These are phyloP conservation scores for Spilosoma lubricipeda DNA, from an alignment of 2,888 invertebrate genomes.

Conservation along the genomic window DNA sequence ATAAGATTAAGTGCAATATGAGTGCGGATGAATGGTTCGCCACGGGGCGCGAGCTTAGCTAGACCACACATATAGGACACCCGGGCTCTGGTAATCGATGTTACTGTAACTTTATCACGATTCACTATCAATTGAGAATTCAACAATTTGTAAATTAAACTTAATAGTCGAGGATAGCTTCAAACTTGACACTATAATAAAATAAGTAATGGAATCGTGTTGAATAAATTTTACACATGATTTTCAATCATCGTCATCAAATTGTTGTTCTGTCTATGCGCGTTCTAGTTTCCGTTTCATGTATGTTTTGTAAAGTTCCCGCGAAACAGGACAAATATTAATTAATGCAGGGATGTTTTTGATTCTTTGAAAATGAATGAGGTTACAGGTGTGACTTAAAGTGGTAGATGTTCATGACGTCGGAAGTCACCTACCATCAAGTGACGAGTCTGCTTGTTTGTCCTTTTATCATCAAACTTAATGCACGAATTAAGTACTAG, in stretches of 20 bases:
- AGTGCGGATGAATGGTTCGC: slow-evolving; percentile 51
- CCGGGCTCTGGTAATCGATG: slow-evolving; percentile 48
- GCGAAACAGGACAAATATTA: too few species aligned
- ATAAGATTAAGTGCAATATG: slow-evolving; percentile 41
- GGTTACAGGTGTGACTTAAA: too few species aligned
- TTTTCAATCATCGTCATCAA: background rate
- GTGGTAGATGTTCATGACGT: too few species aligned
- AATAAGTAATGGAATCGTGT: background rate
- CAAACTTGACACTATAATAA: background rate
- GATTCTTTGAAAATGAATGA: too few species aligned
- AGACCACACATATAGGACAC: slow-evolving; percentile 54
- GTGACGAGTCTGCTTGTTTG: too few species aligned
- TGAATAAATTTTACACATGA: background rate
- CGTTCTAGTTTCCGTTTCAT: too few species aligned
- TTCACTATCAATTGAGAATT: slow-evolving; percentile 22
- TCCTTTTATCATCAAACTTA: too few species aligned
- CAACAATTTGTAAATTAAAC: background rate
- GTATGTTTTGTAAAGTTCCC: too few species aligned
- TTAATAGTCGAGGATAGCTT: background rate
- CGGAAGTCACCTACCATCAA: too few species aligned
- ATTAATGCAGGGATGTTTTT: too few species aligned
- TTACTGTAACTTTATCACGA: slow-evolving; percentile 37
- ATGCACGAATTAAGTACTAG: too few species aligned
- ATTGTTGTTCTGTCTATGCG: too few species aligned
- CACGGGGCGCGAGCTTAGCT: slow-evolving; percentile 45